A percentile compares a stretch with the other conserved stretches of the same genome.
These are phyloP conservation scores for Elgonia sp. DNA, from an alignment of 2,888 invertebrate genomes.

Conservation along the genomic window DNA sequence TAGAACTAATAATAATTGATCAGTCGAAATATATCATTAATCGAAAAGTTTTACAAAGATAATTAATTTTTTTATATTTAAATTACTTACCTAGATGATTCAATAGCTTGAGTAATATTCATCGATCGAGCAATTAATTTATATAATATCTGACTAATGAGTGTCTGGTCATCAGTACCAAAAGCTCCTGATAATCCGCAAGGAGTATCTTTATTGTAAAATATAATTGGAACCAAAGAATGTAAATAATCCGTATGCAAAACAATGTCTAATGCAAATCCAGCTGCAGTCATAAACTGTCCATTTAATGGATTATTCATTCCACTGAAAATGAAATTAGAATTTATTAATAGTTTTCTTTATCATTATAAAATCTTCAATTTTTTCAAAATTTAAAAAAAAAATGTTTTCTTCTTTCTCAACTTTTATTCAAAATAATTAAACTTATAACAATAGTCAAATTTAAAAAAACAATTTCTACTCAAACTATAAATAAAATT, in stretches of 20 bases:
- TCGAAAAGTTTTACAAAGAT: too few species aligned
- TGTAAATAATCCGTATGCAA: slow-evolving; percentile 80
- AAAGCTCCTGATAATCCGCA: slow-evolving; percentile 88
- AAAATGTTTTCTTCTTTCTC: too few species aligned
- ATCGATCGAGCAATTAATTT: slow-evolving; percentile 87
- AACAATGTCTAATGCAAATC: slow-evolving; percentile 88
- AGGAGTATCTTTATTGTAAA: slow-evolving; percentile 82
- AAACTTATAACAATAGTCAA: too few species aligned
- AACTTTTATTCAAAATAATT: too few species aligned
- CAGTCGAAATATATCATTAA: too few species aligned
- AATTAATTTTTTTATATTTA: too few species aligned
- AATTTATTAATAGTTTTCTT: too few species aligned
- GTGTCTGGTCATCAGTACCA: slow-evolving; percentile 87
- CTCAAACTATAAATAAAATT: too few species aligned
- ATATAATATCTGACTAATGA: slow-evolving; percentile 87
- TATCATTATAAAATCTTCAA: too few species aligned
- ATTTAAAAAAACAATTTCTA: too few species aligned
- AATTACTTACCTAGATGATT: slow-evolving; percentile 88
- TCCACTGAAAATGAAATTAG: slow-evolving; percentile 86
- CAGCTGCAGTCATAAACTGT: slow-evolving; percentile 87
- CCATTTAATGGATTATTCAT: slow-evolving; percentile 88
- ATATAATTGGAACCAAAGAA: slow-evolving; percentile 82
- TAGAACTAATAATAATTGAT: too few species aligned
- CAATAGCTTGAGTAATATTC: slow-evolving; percentile 87
- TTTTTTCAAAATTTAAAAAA: too few species aligned